Conservation (phyloP, 1,140 invertebrate species). For the Hirudo medicinalis region DNA sequence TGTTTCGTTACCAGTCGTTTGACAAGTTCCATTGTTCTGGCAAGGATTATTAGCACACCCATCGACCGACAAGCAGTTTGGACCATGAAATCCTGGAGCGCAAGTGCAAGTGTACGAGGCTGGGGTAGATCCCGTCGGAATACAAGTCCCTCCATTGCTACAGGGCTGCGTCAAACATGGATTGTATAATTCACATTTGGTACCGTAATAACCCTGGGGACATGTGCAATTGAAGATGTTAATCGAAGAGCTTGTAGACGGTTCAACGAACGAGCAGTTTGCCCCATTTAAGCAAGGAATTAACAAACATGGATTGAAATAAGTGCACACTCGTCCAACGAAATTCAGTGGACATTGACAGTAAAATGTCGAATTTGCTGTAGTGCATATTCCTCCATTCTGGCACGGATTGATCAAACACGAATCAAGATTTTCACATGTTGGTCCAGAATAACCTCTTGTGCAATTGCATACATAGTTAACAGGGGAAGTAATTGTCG, state of each 20-base stretch:
- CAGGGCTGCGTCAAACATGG: constrained; percentile 19
- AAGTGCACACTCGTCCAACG: constrained; percentile 15
- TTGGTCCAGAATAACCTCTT: constrained; percentile 25
- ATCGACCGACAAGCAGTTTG: not conserved
- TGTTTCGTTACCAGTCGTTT: constrained; percentile 62
- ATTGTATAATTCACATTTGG: constrained; percentile 21
- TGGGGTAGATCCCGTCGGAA: not conserved
- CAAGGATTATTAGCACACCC: constrained; percentile 22
- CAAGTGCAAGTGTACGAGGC: constrained; percentile 19
- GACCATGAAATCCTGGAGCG: constrained; percentile 7
- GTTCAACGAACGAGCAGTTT: constrained; percentile 19
- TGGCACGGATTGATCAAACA: constrained; percentile 26
- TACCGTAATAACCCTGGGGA: constrained; percentile 19
- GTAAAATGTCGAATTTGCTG: constrained; percentile 54
- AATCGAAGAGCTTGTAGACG: constrained; percentile 11
- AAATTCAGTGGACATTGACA: constrained; percentile 17
- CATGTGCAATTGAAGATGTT: constrained; percentile 22
- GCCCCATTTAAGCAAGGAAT: constrained; percentile 25
- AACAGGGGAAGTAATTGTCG: constrained; percentile 60
- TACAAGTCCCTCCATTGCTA: constrained; percentile 18
- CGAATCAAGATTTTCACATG: constrained; percentile 24
- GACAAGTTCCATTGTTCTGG: constrained; percentile 20
- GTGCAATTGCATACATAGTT: constrained; percentile 29
- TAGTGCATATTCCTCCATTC: constrained; percentile 26
- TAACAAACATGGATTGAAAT: constrained; percentile 20